phyloP scores from a whole-genome alignment of 2,888 invertebrate genomes.

The Rhopalosiphum nymphaeae region DNA sequence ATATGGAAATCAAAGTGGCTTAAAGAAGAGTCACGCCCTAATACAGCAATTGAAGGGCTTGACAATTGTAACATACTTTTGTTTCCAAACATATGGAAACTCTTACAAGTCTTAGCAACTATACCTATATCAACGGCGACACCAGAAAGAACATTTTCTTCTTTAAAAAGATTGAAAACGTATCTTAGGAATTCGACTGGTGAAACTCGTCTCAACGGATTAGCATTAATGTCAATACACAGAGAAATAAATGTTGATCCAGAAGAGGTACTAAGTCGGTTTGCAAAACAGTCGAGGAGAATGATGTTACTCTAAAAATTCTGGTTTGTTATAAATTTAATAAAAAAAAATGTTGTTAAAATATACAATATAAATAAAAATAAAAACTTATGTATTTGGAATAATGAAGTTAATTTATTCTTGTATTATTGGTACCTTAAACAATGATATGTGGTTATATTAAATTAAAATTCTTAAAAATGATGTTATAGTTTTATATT shows the following conservation, averaged over 20 bases:
- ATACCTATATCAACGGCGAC: neutral
- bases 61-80: too few species aligned
- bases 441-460: conserved; percentile 15
- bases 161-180: conserved; percentile 3
- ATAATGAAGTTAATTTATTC: conserved; percentile 18
- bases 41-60: too few species aligned
- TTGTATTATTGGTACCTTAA: conserved; percentile 24
- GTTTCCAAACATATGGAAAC: too few species aligned
- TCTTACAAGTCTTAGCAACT: neutral
- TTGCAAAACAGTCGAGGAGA: neutral
- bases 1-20: too few species aligned
- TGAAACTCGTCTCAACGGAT: neutral
- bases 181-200: conserved; percentile 3
- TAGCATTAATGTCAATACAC: neutral
- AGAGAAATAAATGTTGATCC: neutral
- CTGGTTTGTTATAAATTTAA: too few species aligned
- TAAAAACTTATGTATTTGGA: conserved; percentile 17
- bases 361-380: neutral
- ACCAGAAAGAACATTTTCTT: neutral
- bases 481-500: neutral
- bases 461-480: conserved; percentile 24
- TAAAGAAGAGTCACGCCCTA: too few species aligned
- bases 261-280: neutral
- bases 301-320: neutral
- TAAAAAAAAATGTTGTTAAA: too few species aligned